phyloP scores from a whole-genome alignment of 2,888 invertebrate species.

The Dendrolimus pini region DNA sequence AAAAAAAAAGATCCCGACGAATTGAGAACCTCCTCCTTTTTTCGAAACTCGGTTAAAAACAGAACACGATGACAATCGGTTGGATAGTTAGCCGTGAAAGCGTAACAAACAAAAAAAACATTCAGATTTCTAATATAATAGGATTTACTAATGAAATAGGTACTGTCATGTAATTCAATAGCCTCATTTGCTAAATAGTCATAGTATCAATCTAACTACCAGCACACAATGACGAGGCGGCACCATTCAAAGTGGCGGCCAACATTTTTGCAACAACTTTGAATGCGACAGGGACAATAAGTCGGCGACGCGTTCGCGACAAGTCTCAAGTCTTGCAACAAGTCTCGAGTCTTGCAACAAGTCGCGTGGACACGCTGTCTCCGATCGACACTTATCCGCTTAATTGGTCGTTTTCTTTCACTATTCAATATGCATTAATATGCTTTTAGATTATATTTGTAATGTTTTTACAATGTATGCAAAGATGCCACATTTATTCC shows the following conservation, averaged over 20 bases:
- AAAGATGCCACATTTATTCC: too few relatives aligned
- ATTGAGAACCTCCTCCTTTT: too few relatives aligned
- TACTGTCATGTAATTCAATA: not conserved
- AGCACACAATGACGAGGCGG: conserved; percentile 12
- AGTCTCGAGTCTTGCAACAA: conserved; percentile 1
- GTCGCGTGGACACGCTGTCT: conserved; percentile 14
- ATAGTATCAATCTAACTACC: conserved; percentile 5
- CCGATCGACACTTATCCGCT: conserved; percentile 15
- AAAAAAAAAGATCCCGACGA: too few relatives aligned
- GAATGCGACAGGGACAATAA: conserved; percentile 54
- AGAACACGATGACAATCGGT: too few relatives aligned
- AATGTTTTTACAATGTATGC: not conserved
- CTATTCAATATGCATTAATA: conserved; percentile 11
- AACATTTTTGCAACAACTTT: conserved; percentile 42
- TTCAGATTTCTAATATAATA: too few relatives aligned
- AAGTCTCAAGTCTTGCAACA: conserved; percentile 16
- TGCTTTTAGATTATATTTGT: conserved; percentile 8
- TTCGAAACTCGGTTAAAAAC: too few relatives aligned
- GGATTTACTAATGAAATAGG: too few relatives aligned
- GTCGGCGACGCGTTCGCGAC: conserved; percentile 44
- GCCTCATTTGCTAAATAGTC: conserved; percentile 7
- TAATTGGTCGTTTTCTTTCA: conserved; percentile 18
- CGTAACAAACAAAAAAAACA: too few relatives aligned
- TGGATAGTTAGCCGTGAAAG: too few relatives aligned
- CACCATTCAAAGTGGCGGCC: conserved; percentile 32